Evolutionary conservation across 2,888 invertebrate species (phyloP).

Genomic region (Eristalis arbustorum): DNA sequence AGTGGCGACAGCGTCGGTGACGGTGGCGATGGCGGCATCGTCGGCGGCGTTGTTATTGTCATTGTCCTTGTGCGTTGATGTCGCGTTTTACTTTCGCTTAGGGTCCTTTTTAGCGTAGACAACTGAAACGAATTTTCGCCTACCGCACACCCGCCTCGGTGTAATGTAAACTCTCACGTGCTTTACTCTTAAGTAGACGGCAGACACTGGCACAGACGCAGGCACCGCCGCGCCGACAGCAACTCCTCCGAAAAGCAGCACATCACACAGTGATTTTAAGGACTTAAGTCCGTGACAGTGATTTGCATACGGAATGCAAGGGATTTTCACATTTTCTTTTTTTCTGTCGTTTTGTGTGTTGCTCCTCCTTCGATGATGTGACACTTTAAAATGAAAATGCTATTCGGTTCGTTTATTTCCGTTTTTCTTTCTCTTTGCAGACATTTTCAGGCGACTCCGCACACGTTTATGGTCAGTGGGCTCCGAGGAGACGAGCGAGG

Average conservation of each 20-base stretch:
- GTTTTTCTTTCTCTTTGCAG: slow-evolving; percentile 71
- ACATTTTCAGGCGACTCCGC: slow-evolving; percentile 78
- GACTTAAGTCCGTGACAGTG: slow-evolving; percentile 50
- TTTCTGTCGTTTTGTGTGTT: slow-evolving; percentile 7
- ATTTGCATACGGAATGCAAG: slow-evolving; percentile 61
- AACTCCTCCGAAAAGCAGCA: slow-evolving; percentile 10
- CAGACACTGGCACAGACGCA: neutral
- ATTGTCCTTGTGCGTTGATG: slow-evolving; percentile 67
- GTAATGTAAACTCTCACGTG: slow-evolving; percentile 53
- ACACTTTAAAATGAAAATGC: slow-evolving; percentile 49
- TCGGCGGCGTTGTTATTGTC: slow-evolving; percentile 53
- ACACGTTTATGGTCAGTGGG: slow-evolving; percentile 74
- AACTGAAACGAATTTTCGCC: slow-evolving; percentile 47
- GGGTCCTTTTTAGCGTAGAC: slow-evolving; percentile 59
- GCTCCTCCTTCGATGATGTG: slow-evolving; percentile 42
- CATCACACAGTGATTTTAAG: slow-evolving; percentile 59
- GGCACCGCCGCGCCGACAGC: neutral
- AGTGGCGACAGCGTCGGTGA: neutral
- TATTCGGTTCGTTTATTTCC: neutral
- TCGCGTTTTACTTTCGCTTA: slow-evolving; percentile 64
- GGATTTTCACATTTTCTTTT: slow-evolving; percentile 29
- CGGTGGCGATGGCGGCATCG: neutral
- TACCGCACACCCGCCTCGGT: slow-evolving; percentile 35
- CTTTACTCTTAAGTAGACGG: neutral
- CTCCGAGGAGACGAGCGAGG: slow-evolving; percentile 71